Base-by-base conservation (phyloP, 2,797 vertebrate genomes). In the Podargus strigoides region DNA sequence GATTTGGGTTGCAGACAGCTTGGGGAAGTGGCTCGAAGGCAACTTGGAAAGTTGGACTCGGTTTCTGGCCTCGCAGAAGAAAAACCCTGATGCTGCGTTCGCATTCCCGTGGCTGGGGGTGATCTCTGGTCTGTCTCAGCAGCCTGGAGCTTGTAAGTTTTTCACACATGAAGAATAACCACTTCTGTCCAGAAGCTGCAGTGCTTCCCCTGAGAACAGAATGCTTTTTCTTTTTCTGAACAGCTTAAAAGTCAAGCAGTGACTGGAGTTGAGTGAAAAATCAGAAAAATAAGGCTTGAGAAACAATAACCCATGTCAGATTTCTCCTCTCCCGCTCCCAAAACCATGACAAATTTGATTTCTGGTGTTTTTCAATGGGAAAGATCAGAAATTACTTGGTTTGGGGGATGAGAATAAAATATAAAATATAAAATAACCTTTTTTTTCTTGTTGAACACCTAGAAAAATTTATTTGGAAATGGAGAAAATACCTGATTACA, bases 1-100 rank as follows among this genome's bases (percentile, higher is more conserved):
- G 85, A 83, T 85, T 74, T 76, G 78, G 70, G 84, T 66, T 81
- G 80, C 56, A 90, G 91, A 59, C 77, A 90, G 87, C 91, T 80
- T 1, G 5, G 88, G 52, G 76, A 93, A 84, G 85, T 9, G 52
- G 32, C 87, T 93, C 9, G 0, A 12, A 78, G 82, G 73, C 72
- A 58, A 9, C 82, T 55, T 8, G 36, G 70, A n/a, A 80, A 74
- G 59, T 34, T 89, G 93, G 70, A 69, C 3, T 12, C 6, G 0
- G 63, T 94, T 89, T 81, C 28, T 88, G 85, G 85, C 47, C 83
- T 67, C 14, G 3, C 74, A 39, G 73, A 79, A 63, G 62, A 89
- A 81, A 74, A 96, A 41, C 16, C 53, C 64, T 11, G 3, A 56
- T 0, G 3, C 77, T 79, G 80, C 36, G 37, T 39, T 91, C 3